Base-by-base conservation (phyloP, 2,888 invertebrate species). In the Adineta ricciae region DNA sequence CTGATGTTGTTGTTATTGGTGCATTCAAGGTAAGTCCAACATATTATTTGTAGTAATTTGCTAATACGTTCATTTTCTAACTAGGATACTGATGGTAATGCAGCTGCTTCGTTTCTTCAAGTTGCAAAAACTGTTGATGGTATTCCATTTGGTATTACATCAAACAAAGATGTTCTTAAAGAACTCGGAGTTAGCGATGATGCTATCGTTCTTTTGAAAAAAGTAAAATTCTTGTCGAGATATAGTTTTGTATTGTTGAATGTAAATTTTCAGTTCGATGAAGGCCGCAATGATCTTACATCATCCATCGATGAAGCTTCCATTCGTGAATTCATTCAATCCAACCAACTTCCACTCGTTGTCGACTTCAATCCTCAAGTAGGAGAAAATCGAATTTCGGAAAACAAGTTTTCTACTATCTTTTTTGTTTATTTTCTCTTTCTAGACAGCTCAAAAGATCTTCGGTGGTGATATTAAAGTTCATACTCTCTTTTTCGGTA, bases 381-480 rank as follows among this genome's bases (percentile, higher is more conserved):
- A 73, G 24, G 38, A 21, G 21, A 64, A 50, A 50, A 50, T 19
- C 11, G 19, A 50, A n/a, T n/a, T n/a, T n/a, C n/a, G n/a, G 11
- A 50, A 56, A 56, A n/a, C 11, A 56, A 56, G 7, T n/a, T n/a
- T 9, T 46, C 5, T n/a, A n/a, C n/a, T n/a, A n/a, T n/a, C n/a
- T n/a, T n/a, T n/a, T n/a, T n/a, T n/a, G n/a, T n/a, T 46, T 11
- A 9, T n/a, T 56, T n/a, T 2, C 2, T 73, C 38, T 21, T 38
- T 73, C 21, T 73, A 73, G 91, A 96, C 96, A 50, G 98, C 99
- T 21, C 95, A 95, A 90, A 97, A 97, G 91, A 96, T 99, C 92
- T 99, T 99, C 90, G 96, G 97, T 85, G 98, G 98, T 88, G 95
- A 96, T 86, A 95, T 99, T 92, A 97, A 98, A 92, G 95, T 94